Base-by-base conservation (phyloP, 2,113 vertebrate species). In the Mystacornis crossleyi region DNA sequence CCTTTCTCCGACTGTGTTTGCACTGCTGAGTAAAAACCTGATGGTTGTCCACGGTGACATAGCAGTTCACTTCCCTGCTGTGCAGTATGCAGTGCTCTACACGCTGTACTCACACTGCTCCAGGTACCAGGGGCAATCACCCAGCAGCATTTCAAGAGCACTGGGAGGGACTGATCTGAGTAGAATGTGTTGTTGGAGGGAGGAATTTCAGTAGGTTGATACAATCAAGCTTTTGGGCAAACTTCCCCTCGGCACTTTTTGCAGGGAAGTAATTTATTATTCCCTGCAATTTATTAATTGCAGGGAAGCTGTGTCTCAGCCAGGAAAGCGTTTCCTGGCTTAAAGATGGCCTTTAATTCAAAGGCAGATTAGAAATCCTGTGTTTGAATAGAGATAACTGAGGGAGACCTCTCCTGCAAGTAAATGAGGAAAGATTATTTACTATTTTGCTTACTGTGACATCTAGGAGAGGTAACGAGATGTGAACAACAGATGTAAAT, bases 71-170 rank as follows among this genome's bases (percentile, higher is more conserved):
- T 99, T 99, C 83, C 99, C 99, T 69, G 98, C 99, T 40, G 98
- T 99, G 73, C 99, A 99, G 97, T 99, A 99, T 40, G 98, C 99
- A 31, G 99, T 99, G 9, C 98, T 99, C 40, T 99, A 99, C 94
- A 99, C 99, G 0, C 90, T 99, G 31, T 99, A 99, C 97, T 99
- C 99, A 6, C 99, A 99, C 97, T 99, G 99, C 95, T 99, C 99
- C 97, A 99, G 99, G 99, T 99, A 98, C 55, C 82, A 47, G 74
- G 18, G 26, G 58, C 21, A 38, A 14, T 42, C 31, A 55, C 61
- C 57, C 9, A 33, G 40, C 47, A 64, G 17, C 20, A 10, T 81
- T 69, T 90, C 42, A 38, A 42, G 18, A 86, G 21, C 29, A n/a
- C 15, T 48, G 14, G 54, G 40, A n/a, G 62, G n/a, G 31, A 10